Evolutionary conservation across 2,797 vertebrate species (phyloP).

Genomic region (Xenops minutus): DNA sequence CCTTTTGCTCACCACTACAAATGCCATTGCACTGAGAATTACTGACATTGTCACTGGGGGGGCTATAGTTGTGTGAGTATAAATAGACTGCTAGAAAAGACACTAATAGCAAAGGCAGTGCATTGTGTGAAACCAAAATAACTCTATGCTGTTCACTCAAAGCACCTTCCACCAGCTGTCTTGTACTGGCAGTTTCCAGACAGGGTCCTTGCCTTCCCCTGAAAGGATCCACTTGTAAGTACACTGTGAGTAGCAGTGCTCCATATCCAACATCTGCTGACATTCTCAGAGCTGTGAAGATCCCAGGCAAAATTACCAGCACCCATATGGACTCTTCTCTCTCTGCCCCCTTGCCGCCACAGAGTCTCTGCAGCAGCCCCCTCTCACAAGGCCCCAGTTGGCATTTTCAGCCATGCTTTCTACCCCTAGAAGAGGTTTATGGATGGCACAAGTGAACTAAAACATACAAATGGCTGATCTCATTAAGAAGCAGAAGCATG

Average conservation of each 20-base stretch:
- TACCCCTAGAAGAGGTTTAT: background rate
- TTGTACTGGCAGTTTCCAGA: background rate
- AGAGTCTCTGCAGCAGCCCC: background rate
- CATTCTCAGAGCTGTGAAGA: background rate
- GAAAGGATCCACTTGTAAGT: background rate
- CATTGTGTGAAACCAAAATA: conserved; percentile 27
- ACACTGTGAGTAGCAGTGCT: background rate
- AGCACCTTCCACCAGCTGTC: background rate
- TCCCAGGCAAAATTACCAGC: background rate
- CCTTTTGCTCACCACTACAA: background rate
- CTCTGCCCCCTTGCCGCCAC: background rate
- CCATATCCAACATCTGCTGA: fast-evolving
- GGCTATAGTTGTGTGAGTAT: background rate
- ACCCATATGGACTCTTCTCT: background rate
- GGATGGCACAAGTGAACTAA: background rate
- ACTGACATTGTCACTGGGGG: background rate
- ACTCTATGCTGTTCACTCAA: background rate
- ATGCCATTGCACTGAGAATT: background rate
- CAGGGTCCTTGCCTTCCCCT: background rate
- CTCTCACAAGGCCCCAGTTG: fast-evolving
- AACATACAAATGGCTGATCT: background rate
- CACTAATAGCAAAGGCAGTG: conserved; percentile 4
- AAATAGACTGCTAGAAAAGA: conserved; percentile 40
- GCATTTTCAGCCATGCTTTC: background rate
- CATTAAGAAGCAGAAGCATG: background rate